phyloP scores from a whole-genome alignment of 2,797 vertebrate species.

The Falco berigora region DNA sequence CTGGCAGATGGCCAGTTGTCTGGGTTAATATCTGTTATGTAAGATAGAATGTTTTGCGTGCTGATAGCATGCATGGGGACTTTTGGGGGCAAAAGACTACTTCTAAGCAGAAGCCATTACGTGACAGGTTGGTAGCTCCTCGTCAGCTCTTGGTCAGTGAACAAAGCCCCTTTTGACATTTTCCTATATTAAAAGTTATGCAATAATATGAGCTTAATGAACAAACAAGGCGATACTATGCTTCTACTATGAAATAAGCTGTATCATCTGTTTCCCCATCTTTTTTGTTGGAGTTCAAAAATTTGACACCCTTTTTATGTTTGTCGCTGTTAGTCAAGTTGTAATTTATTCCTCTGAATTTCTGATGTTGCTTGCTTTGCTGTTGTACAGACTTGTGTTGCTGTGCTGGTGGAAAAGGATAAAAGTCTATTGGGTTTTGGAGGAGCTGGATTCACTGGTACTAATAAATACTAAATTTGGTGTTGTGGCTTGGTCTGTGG shows the following conservation, averaged over 20 bases:
- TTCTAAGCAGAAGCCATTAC: neutral
- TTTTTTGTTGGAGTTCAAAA: neutral
- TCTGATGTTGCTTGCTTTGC: neutral
- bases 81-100: neutral
- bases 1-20: conserved; percentile 35
- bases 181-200: neutral
- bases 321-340: neutral
- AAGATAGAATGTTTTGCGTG: neutral
- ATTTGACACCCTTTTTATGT: neutral
- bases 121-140: neutral
- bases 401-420: neutral
- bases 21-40: neutral
- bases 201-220: neutral
- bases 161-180: conserved; percentile 34
- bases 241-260: neutral
- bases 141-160: neutral
- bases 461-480: neutral
- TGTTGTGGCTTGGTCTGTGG: neutral
- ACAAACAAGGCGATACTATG: neutral
- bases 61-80: neutral
- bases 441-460: neutral
- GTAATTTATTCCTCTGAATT: neutral
- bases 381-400: neutral
- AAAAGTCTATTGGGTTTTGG: neutral
- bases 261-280: neutral